Evolutionary conservation across 2,113 vertebrate genomes (phyloP).

Genomic region (Eurystomus gularis): DNA sequence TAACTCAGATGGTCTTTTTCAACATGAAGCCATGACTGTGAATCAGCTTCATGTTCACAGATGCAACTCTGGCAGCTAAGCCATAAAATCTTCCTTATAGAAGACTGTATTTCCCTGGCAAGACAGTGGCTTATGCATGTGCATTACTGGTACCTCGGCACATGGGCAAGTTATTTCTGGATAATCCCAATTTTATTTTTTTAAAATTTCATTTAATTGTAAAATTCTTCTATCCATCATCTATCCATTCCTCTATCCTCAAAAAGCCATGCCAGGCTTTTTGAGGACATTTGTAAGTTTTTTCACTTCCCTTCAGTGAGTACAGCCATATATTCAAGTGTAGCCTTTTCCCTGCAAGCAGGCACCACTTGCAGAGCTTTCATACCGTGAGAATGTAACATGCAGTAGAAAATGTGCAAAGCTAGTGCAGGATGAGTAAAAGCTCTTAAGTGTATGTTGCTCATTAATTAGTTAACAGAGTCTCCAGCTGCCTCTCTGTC

Average conservation of each 20-base stretch:
- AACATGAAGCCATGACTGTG: neutral
- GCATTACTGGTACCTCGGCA: neutral
- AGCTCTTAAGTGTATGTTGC: conserved; percentile 56
- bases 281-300: neutral
- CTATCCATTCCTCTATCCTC: too few relatives aligned
- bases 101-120: neutral
- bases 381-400: neutral
- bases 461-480: conserved; percentile 69
- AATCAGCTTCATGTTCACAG: neutral
- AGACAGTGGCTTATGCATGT: neutral
- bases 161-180: neutral
- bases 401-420: conserved; percentile 32
- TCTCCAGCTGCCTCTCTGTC: conserved; percentile 60
- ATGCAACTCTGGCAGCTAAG: neutral
- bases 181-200: neutral
- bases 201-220: neutral
- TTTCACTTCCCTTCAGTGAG: neutral
- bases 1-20: neutral
- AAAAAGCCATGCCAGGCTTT: neutral
- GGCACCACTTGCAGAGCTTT: conserved; percentile 21
- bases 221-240: conserved; percentile 23
- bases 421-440: conserved; percentile 31
- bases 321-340: conserved; percentile 15
- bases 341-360: conserved; percentile 33
- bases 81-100: neutral